Evolutionary conservation across 2,113 vertebrate species (phyloP).

Genomic region (Corythaeola cristata): DNA sequence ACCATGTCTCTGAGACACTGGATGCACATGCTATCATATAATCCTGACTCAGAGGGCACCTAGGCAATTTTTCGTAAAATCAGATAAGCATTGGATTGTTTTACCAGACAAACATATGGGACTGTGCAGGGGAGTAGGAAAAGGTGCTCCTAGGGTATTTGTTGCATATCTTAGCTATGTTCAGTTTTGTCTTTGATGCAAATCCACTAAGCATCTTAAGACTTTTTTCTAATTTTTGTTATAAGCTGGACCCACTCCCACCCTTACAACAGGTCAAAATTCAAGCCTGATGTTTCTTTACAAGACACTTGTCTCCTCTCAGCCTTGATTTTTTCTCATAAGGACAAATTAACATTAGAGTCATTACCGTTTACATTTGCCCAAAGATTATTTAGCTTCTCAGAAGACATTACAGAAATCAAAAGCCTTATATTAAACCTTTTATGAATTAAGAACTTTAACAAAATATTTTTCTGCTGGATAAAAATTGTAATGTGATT

Average conservation of each 20-base stretch:
- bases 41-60: background rate
- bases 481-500: background rate
- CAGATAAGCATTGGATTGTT: background rate
- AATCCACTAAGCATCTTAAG: background rate
- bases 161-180: background rate
- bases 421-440: background rate
- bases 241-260: background rate
- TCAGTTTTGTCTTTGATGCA: background rate
- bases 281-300: background rate
- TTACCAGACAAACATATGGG: background rate
- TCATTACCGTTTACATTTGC: background rate
- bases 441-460: background rate
- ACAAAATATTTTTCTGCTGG: background rate
- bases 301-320: background rate
- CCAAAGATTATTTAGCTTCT: background rate
- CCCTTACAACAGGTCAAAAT: background rate
- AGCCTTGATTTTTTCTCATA: background rate
- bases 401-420: background rate
- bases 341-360: background rate
- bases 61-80: background rate
- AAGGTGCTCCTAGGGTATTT: background rate
- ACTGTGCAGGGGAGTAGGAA: background rate
- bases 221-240: background rate
- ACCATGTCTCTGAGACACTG: background rate
- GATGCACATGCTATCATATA: background rate